A percentile compares a stretch with the other conserved stretches of the same genome.
phyloP scores from a whole-genome alignment of 2,113 vertebrate genomes.

The Hippocampus mohnikei region DNA sequence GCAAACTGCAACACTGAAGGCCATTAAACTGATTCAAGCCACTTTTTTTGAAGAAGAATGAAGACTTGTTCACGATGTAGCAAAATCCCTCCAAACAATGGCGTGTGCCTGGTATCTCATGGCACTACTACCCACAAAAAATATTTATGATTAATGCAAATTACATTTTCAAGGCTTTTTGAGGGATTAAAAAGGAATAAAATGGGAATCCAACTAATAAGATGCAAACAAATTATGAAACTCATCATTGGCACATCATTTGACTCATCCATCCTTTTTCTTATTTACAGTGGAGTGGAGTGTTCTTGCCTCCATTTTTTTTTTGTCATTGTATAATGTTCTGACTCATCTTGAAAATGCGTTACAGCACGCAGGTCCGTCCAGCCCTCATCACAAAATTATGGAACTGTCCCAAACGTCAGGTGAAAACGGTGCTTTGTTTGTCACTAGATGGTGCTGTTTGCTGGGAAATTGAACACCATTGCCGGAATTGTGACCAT shows the following conservation, averaged over 20 bases:
- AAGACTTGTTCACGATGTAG: too few relatives aligned
- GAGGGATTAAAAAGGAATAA: too few relatives aligned
- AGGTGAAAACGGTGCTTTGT: background rate
- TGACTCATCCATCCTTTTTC: background rate
- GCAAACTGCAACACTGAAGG: too few relatives aligned
- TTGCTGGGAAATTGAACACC: constrained; percentile 74
- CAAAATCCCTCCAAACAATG: background rate
- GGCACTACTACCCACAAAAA: background rate
- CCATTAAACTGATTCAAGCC: too few relatives aligned
- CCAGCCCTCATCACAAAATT: background rate
- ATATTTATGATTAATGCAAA: background rate
- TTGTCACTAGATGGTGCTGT: constrained; percentile 55
- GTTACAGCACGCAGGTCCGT: background rate
- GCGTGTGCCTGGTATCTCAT: background rate
- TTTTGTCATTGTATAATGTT: too few relatives aligned
- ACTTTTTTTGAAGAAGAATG: too few relatives aligned
- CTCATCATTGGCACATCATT: background rate
- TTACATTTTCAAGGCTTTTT: background rate
- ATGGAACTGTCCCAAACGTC: background rate
- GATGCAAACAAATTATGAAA: background rate
- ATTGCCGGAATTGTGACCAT: constrained; percentile 81
- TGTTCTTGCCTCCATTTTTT: background rate
- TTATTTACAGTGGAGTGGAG: background rate
- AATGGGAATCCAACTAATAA: background rate
- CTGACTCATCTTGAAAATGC: background rate